A percentile compares a stretch with the other conserved stretches of the same genome.
Evolutionary conservation across 2,113 vertebrate genomes (phyloP).

Genomic region (Myxocyprinus asiaticus): DNA sequence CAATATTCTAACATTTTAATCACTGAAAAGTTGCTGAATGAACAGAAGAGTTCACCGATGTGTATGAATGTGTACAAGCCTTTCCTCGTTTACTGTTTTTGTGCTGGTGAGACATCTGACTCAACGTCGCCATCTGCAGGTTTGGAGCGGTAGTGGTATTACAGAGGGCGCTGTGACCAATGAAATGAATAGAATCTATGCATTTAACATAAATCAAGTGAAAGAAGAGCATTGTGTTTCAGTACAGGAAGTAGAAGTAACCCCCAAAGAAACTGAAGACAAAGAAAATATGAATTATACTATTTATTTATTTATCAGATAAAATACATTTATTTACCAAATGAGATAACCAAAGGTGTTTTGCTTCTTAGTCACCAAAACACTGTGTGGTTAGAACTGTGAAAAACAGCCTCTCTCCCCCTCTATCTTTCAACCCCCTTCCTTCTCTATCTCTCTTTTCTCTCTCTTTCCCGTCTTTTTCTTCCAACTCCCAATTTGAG

Average conservation of each 20-base stretch:
- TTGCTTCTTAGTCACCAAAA: neutral
- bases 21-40: neutral
- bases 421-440: constrained; percentile 20
- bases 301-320: neutral
- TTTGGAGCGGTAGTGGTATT: neutral
- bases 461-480: constrained; percentile 41
- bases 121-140: constrained; percentile 15
- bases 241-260: neutral
- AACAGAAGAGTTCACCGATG: neutral
- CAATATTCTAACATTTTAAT: neutral
- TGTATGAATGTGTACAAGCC: neutral
- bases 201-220: neutral
- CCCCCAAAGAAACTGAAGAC: neutral
- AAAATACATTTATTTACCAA: neutral
- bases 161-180: constrained; percentile 9
- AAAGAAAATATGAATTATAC: neutral
- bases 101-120: too few species aligned
- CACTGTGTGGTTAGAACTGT: neutral
- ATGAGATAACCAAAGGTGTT: neutral
- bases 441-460: neutral
- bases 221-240: neutral
- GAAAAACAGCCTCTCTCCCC: neutral
- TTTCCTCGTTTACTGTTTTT: neutral
- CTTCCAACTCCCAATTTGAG: constrained; percentile 73
- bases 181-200: neutral